phyloP scores from a whole-genome alignment of 2,888 invertebrate genomes.

The Orthosia gracilis region DNA sequence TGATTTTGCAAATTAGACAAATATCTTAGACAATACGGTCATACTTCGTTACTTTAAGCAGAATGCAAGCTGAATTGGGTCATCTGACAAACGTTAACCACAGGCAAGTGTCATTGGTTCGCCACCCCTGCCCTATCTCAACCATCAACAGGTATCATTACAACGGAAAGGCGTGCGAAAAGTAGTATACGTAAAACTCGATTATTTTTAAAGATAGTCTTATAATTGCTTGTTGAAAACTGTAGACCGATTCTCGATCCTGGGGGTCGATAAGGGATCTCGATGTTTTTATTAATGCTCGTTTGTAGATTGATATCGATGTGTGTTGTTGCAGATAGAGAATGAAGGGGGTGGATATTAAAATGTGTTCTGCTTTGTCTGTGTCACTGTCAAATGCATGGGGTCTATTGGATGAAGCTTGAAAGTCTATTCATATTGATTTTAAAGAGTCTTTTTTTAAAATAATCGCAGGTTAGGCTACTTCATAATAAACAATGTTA shows the following conservation, averaged over 20 bases:
- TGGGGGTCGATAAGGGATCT: slow-evolving; percentile 45
- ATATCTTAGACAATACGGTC: too few species aligned
- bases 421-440: too few species aligned
- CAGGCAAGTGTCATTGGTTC: neutral
- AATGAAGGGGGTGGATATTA: neutral
- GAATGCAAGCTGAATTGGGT: too few species aligned
- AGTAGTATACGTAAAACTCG: slow-evolving; percentile 49
- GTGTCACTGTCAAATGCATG: slow-evolving; percentile 37
- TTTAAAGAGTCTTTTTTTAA: too few species aligned
- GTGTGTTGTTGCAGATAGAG: slow-evolving; percentile 9
- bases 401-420: too few species aligned
- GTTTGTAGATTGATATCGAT: slow-evolving; percentile 42
- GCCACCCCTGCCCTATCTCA: slow-evolving; percentile 15
- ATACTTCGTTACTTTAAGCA: too few species aligned
- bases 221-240: slow-evolving; percentile 51
- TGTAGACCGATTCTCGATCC: slow-evolving; percentile 47
- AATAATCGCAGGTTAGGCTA: too few species aligned
- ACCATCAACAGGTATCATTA: slow-evolving; percentile 51
- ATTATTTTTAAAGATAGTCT: slow-evolving; percentile 39
- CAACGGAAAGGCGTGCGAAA: slow-evolving; percentile 44
- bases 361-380: slow-evolving; percentile 8
- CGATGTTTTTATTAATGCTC: slow-evolving; percentile 44
- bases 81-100: too few species aligned
- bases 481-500: too few species aligned
- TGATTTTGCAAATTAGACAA: too few species aligned